Base-by-base conservation (phyloP, 2,888 invertebrate species). In the Hyppa rectilinea region DNA sequence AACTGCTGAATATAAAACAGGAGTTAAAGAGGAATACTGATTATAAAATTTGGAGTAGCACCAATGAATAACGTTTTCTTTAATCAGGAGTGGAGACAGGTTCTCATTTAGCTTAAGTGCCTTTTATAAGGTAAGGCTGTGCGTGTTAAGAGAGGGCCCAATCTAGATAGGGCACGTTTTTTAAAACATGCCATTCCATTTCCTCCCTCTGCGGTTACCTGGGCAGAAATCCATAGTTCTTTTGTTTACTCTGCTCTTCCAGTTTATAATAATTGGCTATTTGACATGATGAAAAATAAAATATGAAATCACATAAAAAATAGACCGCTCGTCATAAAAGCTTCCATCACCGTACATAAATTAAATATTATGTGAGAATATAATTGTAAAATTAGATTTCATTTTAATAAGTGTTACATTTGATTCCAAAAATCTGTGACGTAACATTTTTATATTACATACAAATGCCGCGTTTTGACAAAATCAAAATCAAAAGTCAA, bases 111-210 rank as follows among this genome's bases (percentile, higher is more conserved):
- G n/a, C 14, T 23, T 26, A 60, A 55, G 43, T 45, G 43, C 20
- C 36, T 72, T 61, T 79, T 78, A 60, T 20, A 49, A 69, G 26
- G 31, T 34, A 23, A 29, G 10, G 55, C 9, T 12, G n/a, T 59
- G 14, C 4, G 43, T 23, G 20, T 14, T 40, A 49, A 36, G 36
- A n/a, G 26, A 14, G 56, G 0, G n/a, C 31, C 1, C n/a, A 23
- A 38, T 70, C 49, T 43, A 72, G 72, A 72, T 72, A 50, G 2
- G 53, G n/a, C 71, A 72, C 55, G 78, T 43, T 70, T 40, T 59
- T 75, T 5, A 2, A 17, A 50, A 50, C 5, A 17, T 9, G 6
- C 0, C 17, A 3, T 43, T 23, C 9, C 6, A 23, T 14, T 10
- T 40, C 3, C 12, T 12, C n/a, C 23, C 6, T 36, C 2, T 69